Conservation (phyloP, 2,797 vertebrate genomes). For the Mormyrus hasselquistii region DNA sequence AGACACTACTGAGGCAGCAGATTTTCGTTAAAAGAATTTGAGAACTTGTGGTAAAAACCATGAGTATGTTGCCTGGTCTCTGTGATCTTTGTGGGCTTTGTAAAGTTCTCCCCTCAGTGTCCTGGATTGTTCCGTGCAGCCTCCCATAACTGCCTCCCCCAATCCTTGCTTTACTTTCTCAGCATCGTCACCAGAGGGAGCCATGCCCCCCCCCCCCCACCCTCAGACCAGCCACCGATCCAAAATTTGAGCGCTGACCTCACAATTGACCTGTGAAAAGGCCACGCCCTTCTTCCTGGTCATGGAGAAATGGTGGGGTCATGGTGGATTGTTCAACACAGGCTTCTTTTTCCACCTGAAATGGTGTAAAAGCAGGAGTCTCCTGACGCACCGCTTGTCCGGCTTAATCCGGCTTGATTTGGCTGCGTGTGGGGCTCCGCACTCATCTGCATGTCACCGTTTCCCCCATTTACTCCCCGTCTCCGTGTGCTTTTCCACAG, state of each 20-base stretch:
- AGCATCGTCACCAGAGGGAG: not conserved
- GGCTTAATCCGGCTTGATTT: not conserved
- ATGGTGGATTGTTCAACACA: conserved; percentile 16
- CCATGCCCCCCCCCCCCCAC: not conserved
- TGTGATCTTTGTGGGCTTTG: not conserved
- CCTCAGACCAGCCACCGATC: not conserved
- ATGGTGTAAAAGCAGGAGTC: conserved; percentile 1
- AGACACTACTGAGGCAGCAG: not conserved
- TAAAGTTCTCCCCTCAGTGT: not conserved
- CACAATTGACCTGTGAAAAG: not conserved
- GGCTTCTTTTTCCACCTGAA: conserved; percentile 32
- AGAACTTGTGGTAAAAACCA: not conserved
- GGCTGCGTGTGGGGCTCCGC: not conserved
- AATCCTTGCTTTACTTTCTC: not conserved
- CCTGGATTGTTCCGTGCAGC: not conserved
- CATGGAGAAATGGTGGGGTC: conserved; percentile 23
- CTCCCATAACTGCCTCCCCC: not conserved
- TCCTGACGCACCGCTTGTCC: not conserved
- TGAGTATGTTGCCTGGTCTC: not conserved
- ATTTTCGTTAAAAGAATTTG: not conserved
- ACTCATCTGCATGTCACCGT: not conserved
- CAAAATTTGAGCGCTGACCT: not conserved
- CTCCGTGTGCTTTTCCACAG: not conserved
- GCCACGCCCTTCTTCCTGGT: conserved; percentile 17
- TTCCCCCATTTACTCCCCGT: conserved; percentile 8